phyloP scores from a whole-genome alignment of 2,113 vertebrate species.

The Carettochelys insculpta region DNA sequence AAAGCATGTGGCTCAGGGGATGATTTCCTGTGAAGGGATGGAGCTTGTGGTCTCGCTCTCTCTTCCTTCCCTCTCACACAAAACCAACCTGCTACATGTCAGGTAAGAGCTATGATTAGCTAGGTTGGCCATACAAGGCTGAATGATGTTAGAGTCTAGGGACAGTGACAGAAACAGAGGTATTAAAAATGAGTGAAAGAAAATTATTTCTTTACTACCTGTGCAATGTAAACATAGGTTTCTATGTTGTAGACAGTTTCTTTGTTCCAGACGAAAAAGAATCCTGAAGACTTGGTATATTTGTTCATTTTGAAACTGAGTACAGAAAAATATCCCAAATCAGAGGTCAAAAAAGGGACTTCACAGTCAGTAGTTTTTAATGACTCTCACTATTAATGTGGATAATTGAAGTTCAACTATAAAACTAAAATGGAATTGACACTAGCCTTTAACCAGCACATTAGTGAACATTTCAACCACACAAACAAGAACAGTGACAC shows the following conservation, averaged over 20 bases:
- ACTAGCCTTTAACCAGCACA: constrained; percentile 6
- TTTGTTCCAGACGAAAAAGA: no score
- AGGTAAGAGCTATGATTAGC: background rate
- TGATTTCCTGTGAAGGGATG: no score
- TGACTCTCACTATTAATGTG: background rate
- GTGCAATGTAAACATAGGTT: accelerated
- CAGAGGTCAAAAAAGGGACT: background rate
- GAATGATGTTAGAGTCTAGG: background rate
- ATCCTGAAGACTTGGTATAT: no score
- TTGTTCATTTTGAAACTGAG: background rate
- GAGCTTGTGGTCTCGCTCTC: no score
- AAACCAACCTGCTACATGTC: background rate
- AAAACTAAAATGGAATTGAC: background rate
- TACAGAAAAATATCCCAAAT: constrained; percentile 1
- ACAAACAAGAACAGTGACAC: background rate
- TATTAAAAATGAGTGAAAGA: background rate
- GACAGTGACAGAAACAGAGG: background rate
- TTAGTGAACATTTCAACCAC: background rate
- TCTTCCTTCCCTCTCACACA: no score
- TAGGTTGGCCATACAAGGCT: background rate
- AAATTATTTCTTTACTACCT: background rate
- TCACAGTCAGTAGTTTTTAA: background rate
- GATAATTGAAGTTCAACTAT: background rate
- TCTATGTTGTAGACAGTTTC: no score
- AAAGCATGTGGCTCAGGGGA: no score